Evolutionary conservation across 2,888 invertebrate genomes (phyloP), one percentile per base, ranked within the genome.

Genomic region (Cylindroiulus punctatus): DNA sequence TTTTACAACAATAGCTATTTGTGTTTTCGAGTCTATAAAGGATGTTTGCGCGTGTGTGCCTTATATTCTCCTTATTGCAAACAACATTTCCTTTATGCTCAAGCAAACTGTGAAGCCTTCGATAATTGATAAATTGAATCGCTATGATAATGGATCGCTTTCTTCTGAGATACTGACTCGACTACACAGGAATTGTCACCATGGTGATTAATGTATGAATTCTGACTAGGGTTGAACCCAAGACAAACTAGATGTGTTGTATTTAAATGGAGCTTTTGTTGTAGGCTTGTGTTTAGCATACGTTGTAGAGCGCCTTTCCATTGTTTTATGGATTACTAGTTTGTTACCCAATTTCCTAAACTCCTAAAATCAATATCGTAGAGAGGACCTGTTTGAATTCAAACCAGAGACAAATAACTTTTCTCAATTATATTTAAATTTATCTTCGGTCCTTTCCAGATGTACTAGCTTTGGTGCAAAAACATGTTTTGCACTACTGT

Each of bases 171-270:
- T 65, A 26, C 30, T 76, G 76, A 14, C 30, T 76, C 2, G 14
- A 76, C 76, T 12, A 76, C 30, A 2, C 76, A 76, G 30, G 76
- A 76, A 76, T 76, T 76, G 76, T 76, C 30, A 30, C 76, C 30
- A 76, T 76, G 30, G 76, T 30, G 30, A 76, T 76, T 76, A 76
- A 30, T 12, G 30, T 14, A 1, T 76, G 76, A 1, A 30, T 8
- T 76, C 30, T 3, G 2, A 14, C 17, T 30, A 14, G 7, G 26
- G 30, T n/a, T 76, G 76, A 30, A 30, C 30, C 17, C 14, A 0
- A 0, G 30, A 30, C 17, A 17, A 30, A 30, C 26, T 76, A 30
- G 14, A 30, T 76, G 14, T 17, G 14, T 76, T 17, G 14, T 30
- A 76, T 30, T 30, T 30, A 76, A 76, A 76, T 30, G 26, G 14